Base-by-base conservation (phyloP, 2,888 invertebrate species). In the Mystacides longicornis region DNA sequence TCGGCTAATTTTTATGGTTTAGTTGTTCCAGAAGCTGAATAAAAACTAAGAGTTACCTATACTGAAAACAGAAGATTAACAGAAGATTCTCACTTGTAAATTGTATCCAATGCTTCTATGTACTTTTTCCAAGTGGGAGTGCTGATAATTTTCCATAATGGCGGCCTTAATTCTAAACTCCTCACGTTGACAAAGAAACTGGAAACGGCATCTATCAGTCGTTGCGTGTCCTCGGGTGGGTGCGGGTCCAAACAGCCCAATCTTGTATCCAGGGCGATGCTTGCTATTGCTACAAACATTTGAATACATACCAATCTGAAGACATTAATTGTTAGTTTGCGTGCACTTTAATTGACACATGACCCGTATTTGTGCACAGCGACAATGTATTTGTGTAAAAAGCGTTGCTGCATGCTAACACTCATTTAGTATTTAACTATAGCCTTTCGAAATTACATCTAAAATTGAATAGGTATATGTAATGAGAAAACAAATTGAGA, bases 101-200 rank as follows among this genome's bases (percentile, higher is more conserved):
- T 86, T 3, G 80, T 83, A 64, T 87, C 86, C 60, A 87, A 71
- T 0, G 86, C 82, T 1, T 75, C 71, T 0, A 85, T 81, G 63
- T 83, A 86, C 67, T 73, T 69, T 47, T 70, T 75, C 70, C 84
- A 85, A 64, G 81, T 80, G 0, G 80, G 73, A 0, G 85, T 85
- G 3, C 77, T 79, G 65, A 83, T 81, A 2, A 83, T 63, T 64
- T 80, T 76, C 86, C 86, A 86, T 72, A 85, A 81, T 0, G 85
- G 85, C 4, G 83, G 77, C 58, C 81, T 75, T 14, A 86, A 68
- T 64, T 86, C 86, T 53, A 85, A 66, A 51, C 81, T 72, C 0
- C 82, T 82, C 1, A 86, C 84, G 61, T 81, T 81, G 2, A 81
- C 68, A 65, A 86, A 82, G 66, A 85, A 85, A 0, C 80, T 81